Conservation (phyloP, 2,113 vertebrate genomes). For the Malurus alboscapulatus region DNA sequence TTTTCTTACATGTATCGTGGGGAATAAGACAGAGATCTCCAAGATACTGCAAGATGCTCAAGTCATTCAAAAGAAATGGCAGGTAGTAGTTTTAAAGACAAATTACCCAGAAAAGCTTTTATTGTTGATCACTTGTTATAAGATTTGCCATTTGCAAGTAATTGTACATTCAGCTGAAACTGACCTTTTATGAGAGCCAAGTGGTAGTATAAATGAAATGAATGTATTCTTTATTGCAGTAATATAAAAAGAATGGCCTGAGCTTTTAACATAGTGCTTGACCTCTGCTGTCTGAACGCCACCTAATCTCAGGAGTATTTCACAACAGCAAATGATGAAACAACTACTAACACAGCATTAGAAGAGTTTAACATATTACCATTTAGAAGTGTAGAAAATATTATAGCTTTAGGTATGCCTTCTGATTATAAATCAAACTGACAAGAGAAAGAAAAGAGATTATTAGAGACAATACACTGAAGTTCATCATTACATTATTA, state of each 20-base stretch:
- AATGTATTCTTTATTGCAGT: constrained; percentile 72
- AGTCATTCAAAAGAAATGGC: constrained; percentile 55
- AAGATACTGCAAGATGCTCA: constrained; percentile 37
- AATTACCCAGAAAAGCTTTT: constrained; percentile 66
- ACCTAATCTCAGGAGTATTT: constrained; percentile 52
- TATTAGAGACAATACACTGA: background rate
- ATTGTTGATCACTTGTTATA: constrained; percentile 70
- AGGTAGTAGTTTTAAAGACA: constrained; percentile 62
- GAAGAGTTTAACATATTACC: constrained; percentile 52
- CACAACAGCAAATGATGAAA: constrained; percentile 45
- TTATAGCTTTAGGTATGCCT: constrained; percentile 15
- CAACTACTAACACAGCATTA: constrained; percentile 45
- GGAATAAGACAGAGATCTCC: constrained; percentile 20
- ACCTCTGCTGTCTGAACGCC: constrained; percentile 61
- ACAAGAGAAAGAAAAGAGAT: background rate
- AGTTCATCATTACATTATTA: background rate
- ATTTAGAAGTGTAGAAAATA: constrained; percentile 44
- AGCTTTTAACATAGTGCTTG: constrained; percentile 70
- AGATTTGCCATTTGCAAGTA: constrained; percentile 69
- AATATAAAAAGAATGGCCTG: constrained; percentile 70
- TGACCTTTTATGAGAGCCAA: constrained; percentile 74
- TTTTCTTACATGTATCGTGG: background rate
- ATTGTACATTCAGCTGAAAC: constrained; percentile 70
- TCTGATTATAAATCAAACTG: constrained; percentile 12
- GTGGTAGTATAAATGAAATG: constrained; percentile 71